Conservation (phyloP, 2,113 vertebrate genomes). For the Eulemur rufifrons region DNA sequence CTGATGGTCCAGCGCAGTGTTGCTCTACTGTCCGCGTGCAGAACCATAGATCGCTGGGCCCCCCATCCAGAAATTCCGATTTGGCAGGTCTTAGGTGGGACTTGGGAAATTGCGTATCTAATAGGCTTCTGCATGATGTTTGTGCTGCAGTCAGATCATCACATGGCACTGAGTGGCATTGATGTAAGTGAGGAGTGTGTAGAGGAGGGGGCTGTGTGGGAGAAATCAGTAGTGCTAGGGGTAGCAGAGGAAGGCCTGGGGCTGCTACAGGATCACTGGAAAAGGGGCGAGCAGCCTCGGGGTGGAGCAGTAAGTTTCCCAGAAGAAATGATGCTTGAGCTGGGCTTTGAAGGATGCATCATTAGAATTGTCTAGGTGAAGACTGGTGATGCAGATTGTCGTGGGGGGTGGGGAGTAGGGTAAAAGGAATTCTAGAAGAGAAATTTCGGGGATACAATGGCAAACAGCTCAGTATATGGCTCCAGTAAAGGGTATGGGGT, state of each 20-base stretch:
- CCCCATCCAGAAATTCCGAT: not conserved
- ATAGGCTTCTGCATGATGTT: fast-evolving
- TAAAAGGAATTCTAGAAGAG: not conserved
- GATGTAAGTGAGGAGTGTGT: not conserved
- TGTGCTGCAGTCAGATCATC: not conserved
- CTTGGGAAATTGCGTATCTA: not conserved
- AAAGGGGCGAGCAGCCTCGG: not conserved
- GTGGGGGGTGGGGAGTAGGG: not conserved
- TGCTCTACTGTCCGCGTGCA: not conserved
- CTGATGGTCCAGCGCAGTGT: no score
- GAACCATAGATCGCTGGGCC: not conserved
- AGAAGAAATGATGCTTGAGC: not conserved
- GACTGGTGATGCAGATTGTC: not conserved
- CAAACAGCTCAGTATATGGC: not conserved
- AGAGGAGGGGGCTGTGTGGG: not conserved
- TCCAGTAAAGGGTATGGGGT: not conserved
- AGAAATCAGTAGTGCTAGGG: not conserved
- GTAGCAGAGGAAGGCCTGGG: not conserved
- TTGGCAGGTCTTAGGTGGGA: not conserved
- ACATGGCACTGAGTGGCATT: not conserved
- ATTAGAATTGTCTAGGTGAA: not conserved
- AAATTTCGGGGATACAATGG: not conserved
- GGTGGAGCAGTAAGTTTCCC: not conserved
- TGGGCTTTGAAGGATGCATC: not conserved
- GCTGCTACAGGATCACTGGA: not conserved